Evolutionary conservation across 2,888 invertebrate genomes (phyloP), one percentile per base, ranked within the genome.

Genomic region (Agrotis ipsilon): DNA sequence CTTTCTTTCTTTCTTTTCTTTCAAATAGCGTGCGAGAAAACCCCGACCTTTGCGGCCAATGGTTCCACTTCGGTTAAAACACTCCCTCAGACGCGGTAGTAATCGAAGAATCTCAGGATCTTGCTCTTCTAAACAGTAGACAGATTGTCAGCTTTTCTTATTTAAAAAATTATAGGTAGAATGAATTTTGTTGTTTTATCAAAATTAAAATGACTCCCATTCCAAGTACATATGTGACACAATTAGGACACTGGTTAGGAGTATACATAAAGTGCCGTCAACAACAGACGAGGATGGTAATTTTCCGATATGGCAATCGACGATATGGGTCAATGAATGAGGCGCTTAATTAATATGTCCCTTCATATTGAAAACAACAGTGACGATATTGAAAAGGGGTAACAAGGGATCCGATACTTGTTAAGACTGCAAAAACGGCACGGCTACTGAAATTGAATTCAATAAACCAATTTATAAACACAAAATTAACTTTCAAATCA

Each of bases 401-500:
- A 45, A n/a, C 6, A 3, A 45, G 1, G 73, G 16, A 48, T 16
- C 27, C 39, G 27, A 24, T 43, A 21, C n/a, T n/a, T n/a, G n/a
- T 32, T 32, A 68, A 48, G 3, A 16, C 14, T 24, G 16, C 18
- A 68, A 67, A 27, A 54, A 27, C 9, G 43, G 7, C 11, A 24
- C 7, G 21, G 6, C 5, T 0, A 7, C 14, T 45, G 6, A 13
- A 39, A 24, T 1, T 21, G 3, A n/a, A 21, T 24, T 19, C n/a
- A 16, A 32, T n/a, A n/a, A 21, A 16, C 9, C 9, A 71, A 49
- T 55, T 14, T 45, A 48, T 13, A 65, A 61, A 24, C 27, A 57
- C 9, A 24, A 65, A 58, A 74, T 32, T 46, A 48, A 48, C 46
- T n/a, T 52, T 18, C 4, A 60, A 60, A 46, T 51, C 39, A 24